phyloP scores from a whole-genome alignment of 2,113 vertebrate genomes.

The Panthera uncia region DNA sequence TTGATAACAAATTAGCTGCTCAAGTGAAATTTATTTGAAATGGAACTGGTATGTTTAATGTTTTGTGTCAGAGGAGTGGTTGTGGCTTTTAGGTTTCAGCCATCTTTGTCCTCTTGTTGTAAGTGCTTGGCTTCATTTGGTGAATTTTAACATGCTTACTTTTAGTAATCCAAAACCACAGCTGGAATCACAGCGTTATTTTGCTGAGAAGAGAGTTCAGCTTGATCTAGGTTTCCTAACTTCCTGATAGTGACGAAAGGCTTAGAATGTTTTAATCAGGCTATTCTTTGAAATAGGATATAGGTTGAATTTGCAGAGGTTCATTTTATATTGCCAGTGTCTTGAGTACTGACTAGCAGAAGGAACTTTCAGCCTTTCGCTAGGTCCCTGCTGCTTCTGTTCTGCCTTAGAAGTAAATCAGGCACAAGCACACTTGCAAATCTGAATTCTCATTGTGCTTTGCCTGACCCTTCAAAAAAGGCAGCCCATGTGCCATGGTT shows the following conservation, averaged over 20 bases:
- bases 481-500: not conserved
- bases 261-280: not conserved
- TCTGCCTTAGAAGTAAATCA: slow-evolving; percentile 10
- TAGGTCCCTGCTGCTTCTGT: not conserved
- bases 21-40: slow-evolving; percentile 50
- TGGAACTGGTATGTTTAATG: slow-evolving; percentile 2
- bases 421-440: not conserved
- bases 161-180: not conserved
- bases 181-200: not conserved
- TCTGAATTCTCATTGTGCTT: slow-evolving; percentile 12
- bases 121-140: not conserved
- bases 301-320: not conserved
- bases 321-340: not conserved
- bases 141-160: not conserved
- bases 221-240: not conserved
- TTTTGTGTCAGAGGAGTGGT: not conserved
- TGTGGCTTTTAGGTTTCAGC: slow-evolving; percentile 30
- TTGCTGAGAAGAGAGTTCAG: slow-evolving; percentile 12
- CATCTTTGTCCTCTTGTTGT: slow-evolving; percentile 23
- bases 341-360: not conserved
- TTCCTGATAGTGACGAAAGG: not conserved
- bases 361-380: not conserved
- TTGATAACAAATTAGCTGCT: slow-evolving; percentile 24
- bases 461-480: not conserved
- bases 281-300: not conserved